Percentiles rank a stretch among this genome's conserved stretches.
phyloP scores from a whole-genome alignment of 2,888 invertebrate genomes.

The Andrena bucephala region DNA sequence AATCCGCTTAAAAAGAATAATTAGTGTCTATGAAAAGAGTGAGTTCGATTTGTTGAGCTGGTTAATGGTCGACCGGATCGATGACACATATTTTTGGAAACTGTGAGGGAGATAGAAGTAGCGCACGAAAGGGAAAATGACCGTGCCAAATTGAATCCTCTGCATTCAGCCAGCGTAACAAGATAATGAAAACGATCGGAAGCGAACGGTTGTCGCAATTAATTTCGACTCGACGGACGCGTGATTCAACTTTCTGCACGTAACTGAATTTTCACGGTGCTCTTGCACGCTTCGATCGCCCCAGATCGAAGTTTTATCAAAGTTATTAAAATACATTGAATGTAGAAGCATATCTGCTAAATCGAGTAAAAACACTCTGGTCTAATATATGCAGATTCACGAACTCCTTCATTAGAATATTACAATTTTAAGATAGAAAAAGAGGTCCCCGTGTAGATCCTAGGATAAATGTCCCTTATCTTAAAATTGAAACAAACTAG shows the following conservation, averaged over 20 bases:
- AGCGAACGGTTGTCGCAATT: slow-evolving; percentile 37
- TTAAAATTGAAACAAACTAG: too few species aligned
- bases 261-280: slow-evolving; percentile 14
- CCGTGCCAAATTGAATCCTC: slow-evolving; percentile 29
- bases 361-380: too few species aligned
- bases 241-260: slow-evolving; percentile 26
- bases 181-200: slow-evolving; percentile 49
- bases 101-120: background rate
- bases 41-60: background rate
- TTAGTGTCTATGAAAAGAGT: background rate
- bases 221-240: slow-evolving; percentile 36
- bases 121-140: slow-evolving; percentile 29
- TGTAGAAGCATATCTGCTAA: too few species aligned
- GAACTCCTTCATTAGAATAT: too few species aligned
- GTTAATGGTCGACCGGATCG: background rate
- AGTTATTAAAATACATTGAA: too few species aligned
- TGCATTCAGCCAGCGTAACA: slow-evolving; percentile 29
- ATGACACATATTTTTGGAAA: slow-evolving; percentile 12
- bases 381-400: too few species aligned
- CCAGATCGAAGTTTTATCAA: too few species aligned
- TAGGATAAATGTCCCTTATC: too few species aligned
- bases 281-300: background rate
- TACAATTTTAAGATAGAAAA: too few species aligned
- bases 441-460: too few species aligned
- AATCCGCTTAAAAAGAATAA: too few species aligned